phyloP scores from a whole-genome alignment of 2,797 vertebrate genomes.

The Heliangelus exortis region DNA sequence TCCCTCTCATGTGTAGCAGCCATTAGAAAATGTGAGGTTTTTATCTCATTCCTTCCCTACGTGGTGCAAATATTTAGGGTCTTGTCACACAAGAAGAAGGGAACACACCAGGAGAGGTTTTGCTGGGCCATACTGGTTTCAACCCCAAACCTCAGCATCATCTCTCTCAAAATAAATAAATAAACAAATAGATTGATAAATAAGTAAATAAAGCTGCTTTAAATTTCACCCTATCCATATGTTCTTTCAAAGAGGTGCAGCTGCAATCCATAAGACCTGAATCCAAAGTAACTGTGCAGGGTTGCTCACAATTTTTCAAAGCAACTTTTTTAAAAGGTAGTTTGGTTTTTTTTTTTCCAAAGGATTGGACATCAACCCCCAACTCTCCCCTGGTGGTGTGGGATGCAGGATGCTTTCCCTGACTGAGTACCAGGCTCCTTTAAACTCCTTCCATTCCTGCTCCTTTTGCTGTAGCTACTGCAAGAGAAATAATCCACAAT shows the following conservation, averaged over 20 bases:
- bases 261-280: background rate
- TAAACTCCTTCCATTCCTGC: background rate
- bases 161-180: background rate
- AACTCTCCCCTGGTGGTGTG: accelerated
- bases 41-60: background rate
- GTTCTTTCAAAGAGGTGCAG: background rate
- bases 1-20: background rate
- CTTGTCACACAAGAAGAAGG: background rate
- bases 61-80: background rate
- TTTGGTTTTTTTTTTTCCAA: background rate
- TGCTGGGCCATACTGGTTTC: background rate
- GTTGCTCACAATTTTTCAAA: background rate
- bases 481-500: background rate
- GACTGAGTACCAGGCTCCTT: background rate
- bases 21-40: background rate
- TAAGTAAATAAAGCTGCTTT: background rate
- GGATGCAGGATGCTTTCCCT: background rate
- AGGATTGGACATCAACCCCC: background rate
- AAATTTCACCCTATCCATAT: background rate
- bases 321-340: accelerated
- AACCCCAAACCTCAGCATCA: background rate
- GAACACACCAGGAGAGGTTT: background rate
- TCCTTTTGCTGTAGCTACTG: background rate
- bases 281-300: accelerated
- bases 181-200: too few relatives aligned